Conservation (phyloP, 2,888 invertebrate genomes). For the Tholera decimalis region DNA sequence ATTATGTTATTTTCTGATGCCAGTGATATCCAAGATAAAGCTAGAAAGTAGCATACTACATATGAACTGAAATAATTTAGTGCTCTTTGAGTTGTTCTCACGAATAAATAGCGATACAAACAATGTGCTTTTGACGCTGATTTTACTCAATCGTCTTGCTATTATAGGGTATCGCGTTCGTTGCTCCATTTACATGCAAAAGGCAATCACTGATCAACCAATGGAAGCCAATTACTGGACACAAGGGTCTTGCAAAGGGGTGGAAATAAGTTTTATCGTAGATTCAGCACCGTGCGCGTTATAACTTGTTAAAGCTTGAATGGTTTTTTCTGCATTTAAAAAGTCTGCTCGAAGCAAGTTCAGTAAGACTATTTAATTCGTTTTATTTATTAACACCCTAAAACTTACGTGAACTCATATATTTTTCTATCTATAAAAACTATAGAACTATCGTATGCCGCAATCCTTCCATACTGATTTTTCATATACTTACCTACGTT, state of each 20-base stretch:
- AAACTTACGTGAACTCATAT: too few relatives aligned
- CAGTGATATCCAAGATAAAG: too few relatives aligned
- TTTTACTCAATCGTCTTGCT: background rate
- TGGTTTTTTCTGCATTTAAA: background rate
- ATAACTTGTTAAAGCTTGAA: background rate
- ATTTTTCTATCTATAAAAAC: too few relatives aligned
- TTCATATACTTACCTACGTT: too few relatives aligned
- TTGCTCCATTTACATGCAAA: background rate
- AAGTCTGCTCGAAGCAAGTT: background rate
- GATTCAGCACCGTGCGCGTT: background rate
- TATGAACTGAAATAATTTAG: too few relatives aligned
- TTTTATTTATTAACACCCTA: background rate
- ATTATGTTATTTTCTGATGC: too few relatives aligned
- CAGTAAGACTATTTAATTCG: background rate
- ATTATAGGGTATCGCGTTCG: background rate
- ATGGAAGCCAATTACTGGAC: background rate
- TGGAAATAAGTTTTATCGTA: background rate
- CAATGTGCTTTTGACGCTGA: too few relatives aligned
- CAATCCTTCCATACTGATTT: too few relatives aligned
- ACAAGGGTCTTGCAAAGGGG: background rate
- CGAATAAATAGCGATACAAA: too few relatives aligned
- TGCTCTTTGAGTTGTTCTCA: too few relatives aligned
- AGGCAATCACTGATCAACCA: background rate
- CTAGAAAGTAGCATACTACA: too few relatives aligned
- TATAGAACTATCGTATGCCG: too few relatives aligned